These are phyloP conservation scores for Potorous gilbertii DNA, from an alignment of 2,797 vertebrate genomes.

Conservation along the genomic window DNA sequence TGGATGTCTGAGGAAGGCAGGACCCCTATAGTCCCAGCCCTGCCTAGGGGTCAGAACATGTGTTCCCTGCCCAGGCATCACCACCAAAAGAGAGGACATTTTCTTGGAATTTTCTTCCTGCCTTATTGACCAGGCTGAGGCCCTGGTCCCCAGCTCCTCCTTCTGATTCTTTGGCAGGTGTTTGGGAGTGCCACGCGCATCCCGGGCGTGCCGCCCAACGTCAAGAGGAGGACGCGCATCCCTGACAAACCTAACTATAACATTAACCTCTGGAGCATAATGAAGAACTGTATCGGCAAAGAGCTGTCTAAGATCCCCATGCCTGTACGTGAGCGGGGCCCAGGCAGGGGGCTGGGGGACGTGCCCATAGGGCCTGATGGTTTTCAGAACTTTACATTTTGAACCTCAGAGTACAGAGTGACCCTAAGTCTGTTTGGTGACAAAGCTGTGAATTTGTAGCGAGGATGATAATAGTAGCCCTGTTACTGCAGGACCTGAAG, in stretches of 20 bases:
- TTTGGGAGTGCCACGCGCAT: constrained; percentile 81
- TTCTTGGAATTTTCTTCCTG: neutral
- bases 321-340: constrained; percentile 80
- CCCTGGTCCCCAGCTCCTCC: rapidly evolving
- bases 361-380: neutral
- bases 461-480: neutral
- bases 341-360: neutral
- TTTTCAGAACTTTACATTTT: neutral
- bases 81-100: neutral
- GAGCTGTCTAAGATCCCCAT: constrained; percentile 90
- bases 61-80: neutral
- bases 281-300: constrained; percentile 90
- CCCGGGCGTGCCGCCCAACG: constrained; percentile 76
- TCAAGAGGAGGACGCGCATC: constrained; percentile 84
- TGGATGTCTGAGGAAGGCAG: neutral
- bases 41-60: neutral
- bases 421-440: neutral
- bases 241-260: constrained; percentile 90
- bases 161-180: constrained; percentile 74
- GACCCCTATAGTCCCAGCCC: neutral
- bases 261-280: constrained; percentile 91
- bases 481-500: neutral
- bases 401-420: neutral
- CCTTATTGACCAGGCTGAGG: neutral
- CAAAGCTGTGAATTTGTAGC: neutral